A percentile compares a stretch with the other conserved stretches of the same genome.
Conservation (phyloP, 1,140 invertebrate species). For the Drosophila prosaltans region DNA sequence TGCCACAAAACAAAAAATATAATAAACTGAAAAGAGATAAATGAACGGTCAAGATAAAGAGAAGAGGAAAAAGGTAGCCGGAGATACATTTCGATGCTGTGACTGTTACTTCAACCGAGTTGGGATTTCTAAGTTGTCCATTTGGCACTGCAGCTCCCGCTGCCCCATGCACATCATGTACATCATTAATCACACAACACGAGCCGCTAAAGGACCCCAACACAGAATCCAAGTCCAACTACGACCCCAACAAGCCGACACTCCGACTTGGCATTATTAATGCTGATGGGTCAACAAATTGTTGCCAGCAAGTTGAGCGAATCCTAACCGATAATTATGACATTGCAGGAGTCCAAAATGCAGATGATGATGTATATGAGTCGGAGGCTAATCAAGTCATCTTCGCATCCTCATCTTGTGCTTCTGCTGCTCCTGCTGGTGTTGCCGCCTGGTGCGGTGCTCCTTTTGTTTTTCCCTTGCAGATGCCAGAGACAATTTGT, state of each 20-base stretch:
- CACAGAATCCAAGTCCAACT: conserved; percentile 20
- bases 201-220: conserved; percentile 63
- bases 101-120: conserved; percentile 45
- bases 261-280: conserved; percentile 44
- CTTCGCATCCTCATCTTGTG: conserved; percentile 19
- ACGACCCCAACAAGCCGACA: conserved; percentile 10
- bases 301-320: conserved; percentile 69
- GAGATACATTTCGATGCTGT: conserved; percentile 67
- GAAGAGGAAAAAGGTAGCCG: conserved; percentile 62
- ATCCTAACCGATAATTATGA: conserved; percentile 82
- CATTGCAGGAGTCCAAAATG: conserved; percentile 76
- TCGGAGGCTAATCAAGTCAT: conserved; percentile 76
- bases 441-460: conserved; percentile 25
- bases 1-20: conserved; percentile 34
- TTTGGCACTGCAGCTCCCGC: conserved; percentile 31
- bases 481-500: conserved; percentile 66
- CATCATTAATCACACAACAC: conserved; percentile 82
- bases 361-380: conserved; percentile 70
- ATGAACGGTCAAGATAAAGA: conserved; percentile 4
- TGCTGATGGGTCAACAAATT: conserved; percentile 75
- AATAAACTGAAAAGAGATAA: background rate
- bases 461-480: conserved; percentile 73
- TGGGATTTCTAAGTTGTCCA: conserved; percentile 18
- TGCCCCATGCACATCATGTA: conserved; percentile 16
- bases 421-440: conserved; percentile 16